Base-by-base conservation (phyloP, 2,888 invertebrate genomes). In the Lydus trimaculatus region DNA sequence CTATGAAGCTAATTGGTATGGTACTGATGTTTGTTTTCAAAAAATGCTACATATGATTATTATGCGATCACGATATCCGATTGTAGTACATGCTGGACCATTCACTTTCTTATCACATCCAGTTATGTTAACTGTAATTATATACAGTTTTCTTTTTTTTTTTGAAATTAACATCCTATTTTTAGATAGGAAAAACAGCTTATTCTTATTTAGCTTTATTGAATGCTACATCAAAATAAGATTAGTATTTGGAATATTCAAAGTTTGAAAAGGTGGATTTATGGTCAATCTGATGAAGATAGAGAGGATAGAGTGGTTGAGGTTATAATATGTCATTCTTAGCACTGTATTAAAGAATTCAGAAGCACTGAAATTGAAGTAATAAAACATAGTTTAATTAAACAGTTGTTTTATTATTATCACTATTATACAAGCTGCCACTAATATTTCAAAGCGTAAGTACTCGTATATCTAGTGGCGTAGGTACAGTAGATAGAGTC, bases 51-150 rank as follows among this genome's bases (percentile, higher is more conserved):
- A 31, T 23, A 17, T 64, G 31, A 61, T 66, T 20, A 15, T 69
- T 28, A 31, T 64, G 11, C 43, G 66, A 17, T 60, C 69, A 25
- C 66, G 64, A 28, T 25, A 23, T 36, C 63, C 66, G 5, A 60
- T 64, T 43, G 20, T 61, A 7, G 64, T 69, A 17, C 43, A 60
- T n/a, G 66, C 66, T 13, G 69, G 69, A 69, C 66, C 69, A 15
- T 65, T 68, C 23, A 56, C 56, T 15, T 56, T 33, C n/a, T 8
- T 69, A 1, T 69, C 69, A 28, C 60, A 56, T 63, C 28, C 60
- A 8, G 8, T 65, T 7, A 65, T 69, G 52, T 23, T 65, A 15
- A 60, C 33, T 0, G 69, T 65, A 62, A 58, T 48, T 69, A 9
- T 56, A 28, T 31, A 1, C 1, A 17, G 15, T 11, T 25, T 15